Conservation (phyloP, 2,797 vertebrate genomes). For the Microchirus variegatus region DNA sequence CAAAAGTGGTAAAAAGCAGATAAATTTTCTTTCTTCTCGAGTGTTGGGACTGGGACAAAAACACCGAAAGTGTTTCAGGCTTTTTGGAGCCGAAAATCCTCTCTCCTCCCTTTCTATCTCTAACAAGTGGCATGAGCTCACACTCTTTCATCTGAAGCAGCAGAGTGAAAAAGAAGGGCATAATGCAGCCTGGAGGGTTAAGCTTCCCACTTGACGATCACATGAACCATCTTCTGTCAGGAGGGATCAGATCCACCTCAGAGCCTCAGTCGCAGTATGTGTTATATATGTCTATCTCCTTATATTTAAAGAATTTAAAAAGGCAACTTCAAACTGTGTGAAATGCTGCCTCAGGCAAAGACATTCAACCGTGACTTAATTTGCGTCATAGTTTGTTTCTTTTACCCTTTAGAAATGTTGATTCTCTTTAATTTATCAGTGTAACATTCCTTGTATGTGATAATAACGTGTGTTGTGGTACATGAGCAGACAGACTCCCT, state of each 20-base stretch:
- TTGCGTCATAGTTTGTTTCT: too few relatives aligned
- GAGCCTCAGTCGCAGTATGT: slow-evolving; percentile 38
- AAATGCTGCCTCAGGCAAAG: too few relatives aligned
- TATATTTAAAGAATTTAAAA: slow-evolving; percentile 5
- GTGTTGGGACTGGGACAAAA: not conserved
- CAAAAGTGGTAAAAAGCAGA: not conserved
- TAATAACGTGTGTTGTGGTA: too few relatives aligned
- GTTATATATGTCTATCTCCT: slow-evolving; percentile 20
- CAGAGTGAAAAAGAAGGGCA: slow-evolving; percentile 70
- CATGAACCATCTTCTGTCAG: slow-evolving; percentile 74
- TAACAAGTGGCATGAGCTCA: slow-evolving; percentile 44
- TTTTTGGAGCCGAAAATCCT: slow-evolving; percentile 36
- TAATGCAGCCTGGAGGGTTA: slow-evolving; percentile 64
- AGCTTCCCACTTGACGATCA: slow-evolving; percentile 67
- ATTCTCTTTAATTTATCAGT: too few relatives aligned
- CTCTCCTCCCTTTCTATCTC: slow-evolving; percentile 20
- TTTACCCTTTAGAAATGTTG: too few relatives aligned
- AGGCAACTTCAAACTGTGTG: too few relatives aligned
- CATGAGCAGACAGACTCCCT: too few relatives aligned
- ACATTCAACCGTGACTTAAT: too few relatives aligned
- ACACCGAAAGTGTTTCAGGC: slow-evolving; percentile 34
- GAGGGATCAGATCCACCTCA: slow-evolving; percentile 63
- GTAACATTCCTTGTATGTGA: too few relatives aligned
- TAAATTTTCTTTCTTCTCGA: not conserved
- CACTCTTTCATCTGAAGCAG: slow-evolving; percentile 71